Conservation (phyloP, 2,888 invertebrate species). For the Cantharis flavilabris region DNA sequence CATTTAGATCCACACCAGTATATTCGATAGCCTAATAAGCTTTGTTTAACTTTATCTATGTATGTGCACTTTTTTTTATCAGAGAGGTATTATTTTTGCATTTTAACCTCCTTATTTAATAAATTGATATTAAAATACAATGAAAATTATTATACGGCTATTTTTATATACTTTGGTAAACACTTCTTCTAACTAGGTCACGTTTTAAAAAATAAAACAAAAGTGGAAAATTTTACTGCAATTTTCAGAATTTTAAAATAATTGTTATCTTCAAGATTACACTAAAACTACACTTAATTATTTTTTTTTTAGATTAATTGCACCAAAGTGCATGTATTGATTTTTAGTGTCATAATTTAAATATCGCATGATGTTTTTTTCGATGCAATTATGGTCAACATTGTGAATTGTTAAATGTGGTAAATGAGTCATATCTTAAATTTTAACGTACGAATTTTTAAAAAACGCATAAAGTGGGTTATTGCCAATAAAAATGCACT, state of each 20-base stretch:
- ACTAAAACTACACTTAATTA: not conserved
- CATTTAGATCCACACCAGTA: too few species aligned
- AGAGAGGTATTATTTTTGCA: not conserved
- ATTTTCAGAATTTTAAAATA: not conserved
- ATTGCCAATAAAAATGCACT: constrained; percentile 28
- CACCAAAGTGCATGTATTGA: not conserved
- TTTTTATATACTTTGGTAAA: not conserved
- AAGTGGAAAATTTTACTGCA: not conserved
- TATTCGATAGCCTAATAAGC: too few species aligned
- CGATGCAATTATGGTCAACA: not conserved
- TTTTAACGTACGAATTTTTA: not conserved
- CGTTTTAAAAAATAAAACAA: not conserved
- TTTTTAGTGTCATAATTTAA: not conserved
- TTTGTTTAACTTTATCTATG: too few species aligned
- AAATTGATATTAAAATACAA: not conserved
- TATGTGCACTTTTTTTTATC: not conserved
- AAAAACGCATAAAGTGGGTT: constrained; percentile 9
- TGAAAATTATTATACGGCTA: not conserved
- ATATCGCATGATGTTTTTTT: not conserved
- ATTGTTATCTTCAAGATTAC: not conserved
- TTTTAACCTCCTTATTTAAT: not conserved
- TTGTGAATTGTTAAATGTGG: not conserved
- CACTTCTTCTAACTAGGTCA: constrained; percentile 1
- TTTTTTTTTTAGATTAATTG: not conserved
- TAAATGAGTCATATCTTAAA: not conserved